A percentile compares a stretch with the other conserved stretches of the same genome.
These are phyloP conservation scores for Charina bottae DNA, from an alignment of 2,113 vertebrate species.

Conservation along the genomic window DNA sequence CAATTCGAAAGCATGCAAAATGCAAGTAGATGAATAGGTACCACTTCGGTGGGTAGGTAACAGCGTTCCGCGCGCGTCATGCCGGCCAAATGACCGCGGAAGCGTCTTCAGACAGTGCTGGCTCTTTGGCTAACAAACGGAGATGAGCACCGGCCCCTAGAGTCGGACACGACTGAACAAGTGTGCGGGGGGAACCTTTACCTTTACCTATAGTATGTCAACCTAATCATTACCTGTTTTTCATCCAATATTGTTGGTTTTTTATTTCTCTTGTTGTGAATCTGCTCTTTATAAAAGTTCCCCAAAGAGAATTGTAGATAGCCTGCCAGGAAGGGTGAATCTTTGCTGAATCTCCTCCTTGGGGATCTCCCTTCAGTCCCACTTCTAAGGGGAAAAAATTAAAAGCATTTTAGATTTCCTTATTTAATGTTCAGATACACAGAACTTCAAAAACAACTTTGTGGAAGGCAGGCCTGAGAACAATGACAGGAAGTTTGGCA, in stretches of 20 bases:
- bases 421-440: not conserved
- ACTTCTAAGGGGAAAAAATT: not conserved
- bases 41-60: too few relatives aligned
- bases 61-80: too few relatives aligned
- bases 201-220: not conserved
- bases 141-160: too few relatives aligned
- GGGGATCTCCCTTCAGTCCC: not conserved
- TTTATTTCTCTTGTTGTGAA: not conserved
- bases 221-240: not conserved
- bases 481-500: not conserved
- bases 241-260: not conserved
- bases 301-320: not conserved
- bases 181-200: too few relatives aligned
- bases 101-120: too few relatives aligned
- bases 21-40: too few relatives aligned
- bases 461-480: not conserved
- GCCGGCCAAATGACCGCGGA: too few relatives aligned
- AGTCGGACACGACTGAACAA: too few relatives aligned
- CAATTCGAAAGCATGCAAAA: too few relatives aligned
- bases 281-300: not conserved
- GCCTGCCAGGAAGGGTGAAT: not conserved
- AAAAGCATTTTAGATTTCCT: not conserved
- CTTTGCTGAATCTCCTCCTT: not conserved
- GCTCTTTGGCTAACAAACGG: too few relatives aligned
- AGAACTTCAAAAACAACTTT: not conserved